Conservation (phyloP, 2,797 vertebrate species). For the Anabas testudineus region DNA sequence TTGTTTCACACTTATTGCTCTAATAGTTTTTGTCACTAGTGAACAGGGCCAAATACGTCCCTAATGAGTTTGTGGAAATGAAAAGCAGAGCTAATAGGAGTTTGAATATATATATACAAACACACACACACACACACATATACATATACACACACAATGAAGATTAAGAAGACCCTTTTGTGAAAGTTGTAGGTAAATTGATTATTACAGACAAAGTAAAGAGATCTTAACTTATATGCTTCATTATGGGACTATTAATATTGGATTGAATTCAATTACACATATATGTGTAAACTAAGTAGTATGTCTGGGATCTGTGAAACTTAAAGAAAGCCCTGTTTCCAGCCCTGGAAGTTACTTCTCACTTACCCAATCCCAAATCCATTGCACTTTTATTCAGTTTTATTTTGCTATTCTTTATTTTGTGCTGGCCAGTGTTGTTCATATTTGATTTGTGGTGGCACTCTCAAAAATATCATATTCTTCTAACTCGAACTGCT, state of each 20-base stretch:
- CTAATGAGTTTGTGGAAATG: background rate
- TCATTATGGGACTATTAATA: too few species aligned
- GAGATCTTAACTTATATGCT: too few species aligned
- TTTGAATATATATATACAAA: background rate
- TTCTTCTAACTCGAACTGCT: conserved; percentile 24
- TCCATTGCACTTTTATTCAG: conserved; percentile 3
- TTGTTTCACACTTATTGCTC: too few species aligned
- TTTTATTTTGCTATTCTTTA: background rate
- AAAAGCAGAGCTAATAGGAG: background rate
- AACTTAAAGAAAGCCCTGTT: too few species aligned
- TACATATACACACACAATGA: too few species aligned
- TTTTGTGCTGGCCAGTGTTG: background rate
- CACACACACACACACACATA: too few species aligned
- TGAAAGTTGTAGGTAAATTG: background rate
- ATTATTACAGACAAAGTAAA: background rate
- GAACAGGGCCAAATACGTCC: too few species aligned
- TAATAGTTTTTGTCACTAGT: too few species aligned
- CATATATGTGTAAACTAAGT: background rate
- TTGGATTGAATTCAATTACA: background rate
- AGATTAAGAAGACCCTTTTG: background rate
- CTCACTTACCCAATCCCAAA: conserved; percentile 7
- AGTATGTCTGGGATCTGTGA: conserved; percentile 3
- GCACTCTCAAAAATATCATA: conserved; percentile 29
- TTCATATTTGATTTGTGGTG: conserved; percentile 35
- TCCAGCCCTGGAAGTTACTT: conserved; percentile 47